These are phyloP conservation scores for Salvelinus alpinus DNA, from an alignment of 2,113 vertebrate species.

Conservation along the genomic window DNA sequence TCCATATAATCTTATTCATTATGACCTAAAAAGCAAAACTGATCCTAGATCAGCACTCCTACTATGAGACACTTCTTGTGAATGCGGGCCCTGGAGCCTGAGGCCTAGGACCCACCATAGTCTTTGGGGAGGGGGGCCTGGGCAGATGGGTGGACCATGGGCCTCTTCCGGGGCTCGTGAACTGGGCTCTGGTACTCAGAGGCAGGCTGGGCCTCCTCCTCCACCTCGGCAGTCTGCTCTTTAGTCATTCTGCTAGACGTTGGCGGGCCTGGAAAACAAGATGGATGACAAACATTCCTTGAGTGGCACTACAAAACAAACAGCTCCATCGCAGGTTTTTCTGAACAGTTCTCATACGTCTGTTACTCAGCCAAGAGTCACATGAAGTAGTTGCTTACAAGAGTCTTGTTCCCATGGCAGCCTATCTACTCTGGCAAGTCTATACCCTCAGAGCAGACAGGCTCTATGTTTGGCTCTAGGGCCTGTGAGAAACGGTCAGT, in stretches of 20 bases:
- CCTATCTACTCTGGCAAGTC: too few relatives aligned
- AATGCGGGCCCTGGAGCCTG: constrained; percentile 71
- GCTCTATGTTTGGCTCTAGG: too few relatives aligned
- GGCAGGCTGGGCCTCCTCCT: constrained; percentile 37
- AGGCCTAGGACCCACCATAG: constrained; percentile 74
- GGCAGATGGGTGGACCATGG: constrained; percentile 84
- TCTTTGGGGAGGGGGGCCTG: constrained; percentile 88
- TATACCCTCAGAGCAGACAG: too few relatives aligned
- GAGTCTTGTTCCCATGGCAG: too few relatives aligned
- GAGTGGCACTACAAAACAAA: constrained; percentile 59
- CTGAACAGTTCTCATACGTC: too few relatives aligned
- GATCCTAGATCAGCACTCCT: constrained; percentile 55
- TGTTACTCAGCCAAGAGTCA: too few relatives aligned
- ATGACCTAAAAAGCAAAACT: background rate
- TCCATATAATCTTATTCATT: too few relatives aligned
- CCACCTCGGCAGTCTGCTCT: constrained; percentile 48
- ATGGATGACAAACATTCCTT: background rate
- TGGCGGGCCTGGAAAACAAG: constrained; percentile 35
- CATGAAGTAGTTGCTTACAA: too few relatives aligned
- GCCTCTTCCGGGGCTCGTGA: constrained; percentile 78
- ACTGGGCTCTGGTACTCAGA: constrained; percentile 79
- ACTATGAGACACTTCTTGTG: constrained; percentile 82
- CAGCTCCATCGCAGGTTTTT: constrained; percentile 82
- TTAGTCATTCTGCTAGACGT: constrained; percentile 73
- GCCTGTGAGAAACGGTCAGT: too few relatives aligned